Base-by-base conservation (phyloP, 2,888 invertebrate genomes). In the Pollenia amentaria region DNA sequence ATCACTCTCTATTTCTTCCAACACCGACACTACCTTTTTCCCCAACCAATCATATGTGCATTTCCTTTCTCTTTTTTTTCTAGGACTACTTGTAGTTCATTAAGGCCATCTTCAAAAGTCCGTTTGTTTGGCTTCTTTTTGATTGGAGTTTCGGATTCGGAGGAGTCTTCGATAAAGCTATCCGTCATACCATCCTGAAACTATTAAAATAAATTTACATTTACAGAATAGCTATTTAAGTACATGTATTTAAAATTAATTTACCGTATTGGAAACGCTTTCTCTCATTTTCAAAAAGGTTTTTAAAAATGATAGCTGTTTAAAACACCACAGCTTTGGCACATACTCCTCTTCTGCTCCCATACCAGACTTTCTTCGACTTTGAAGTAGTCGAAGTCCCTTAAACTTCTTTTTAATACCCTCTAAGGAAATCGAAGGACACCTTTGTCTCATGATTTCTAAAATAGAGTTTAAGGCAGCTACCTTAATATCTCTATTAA, bases 321-420 rank as follows among this genome's bases (percentile, higher is more conserved):
- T n/a, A 16, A 42, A 65, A 65, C 64, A 64, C 64, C 64, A 64
- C 16, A 64, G 42, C 11, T 42, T 64, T 18, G 64, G 64, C 40
- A 16, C 42, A 44, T 64, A 64, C 18, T 64, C 42, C 4, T 64
- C 44, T 44, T 64, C 64, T 11, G 18, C 12, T 64, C 64, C 64
- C 64, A 44, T 64, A 16, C 42, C 44, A 6, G 64, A 64, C 18
- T 44, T 64, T 64, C 11, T n/a, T 64, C 38, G 42, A 42, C 6
- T 64, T 42, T 42, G 11, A 10, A 42, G 16, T 9, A 14, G 38
- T 60, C 60, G 60, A 29, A n/a, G 60, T 1, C 60, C 60, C 38
- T 60, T 60, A 1, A 60, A 8, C 38, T 60, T 60, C 55, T 60
- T 60, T 60, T 60, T 60, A 38, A 60, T 60, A 38, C n/a, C 7